phyloP scores from a whole-genome alignment of 2,888 invertebrate genomes.

The Tachina lurida region DNA sequence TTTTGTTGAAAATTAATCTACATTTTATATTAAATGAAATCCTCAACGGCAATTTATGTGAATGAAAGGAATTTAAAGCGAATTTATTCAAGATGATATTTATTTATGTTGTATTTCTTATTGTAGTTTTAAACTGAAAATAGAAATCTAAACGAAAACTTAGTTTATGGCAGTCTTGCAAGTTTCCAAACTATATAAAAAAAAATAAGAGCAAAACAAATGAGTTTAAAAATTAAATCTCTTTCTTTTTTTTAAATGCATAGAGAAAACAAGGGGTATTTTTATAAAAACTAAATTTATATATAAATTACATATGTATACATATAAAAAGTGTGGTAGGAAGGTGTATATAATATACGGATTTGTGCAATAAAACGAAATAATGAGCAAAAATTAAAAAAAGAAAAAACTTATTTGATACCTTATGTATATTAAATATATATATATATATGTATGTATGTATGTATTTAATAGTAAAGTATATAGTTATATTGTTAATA shows the following conservation, averaged over 20 bases:
- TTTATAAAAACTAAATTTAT: slow-evolving; percentile 40
- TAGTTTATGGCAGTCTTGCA: slow-evolving; percentile 71
- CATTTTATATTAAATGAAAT: slow-evolving; percentile 24
- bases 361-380: slow-evolving; percentile 41
- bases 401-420: slow-evolving; percentile 35
- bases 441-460: not conserved
- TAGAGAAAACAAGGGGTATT: slow-evolving; percentile 23
- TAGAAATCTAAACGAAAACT: slow-evolving; percentile 61
- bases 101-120: slow-evolving; percentile 22
- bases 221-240: slow-evolving; percentile 9
- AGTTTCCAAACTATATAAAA: slow-evolving; percentile 63
- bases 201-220: slow-evolving; percentile 27
- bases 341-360: slow-evolving; percentile 61
- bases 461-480: slow-evolving; percentile 29
- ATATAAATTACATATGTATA: not conserved
- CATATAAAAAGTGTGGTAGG: slow-evolving; percentile 47
- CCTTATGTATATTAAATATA: slow-evolving; percentile 35
- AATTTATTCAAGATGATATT: slow-evolving; percentile 8
- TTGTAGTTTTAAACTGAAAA: slow-evolving; percentile 35
- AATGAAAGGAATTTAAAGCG: not conserved
- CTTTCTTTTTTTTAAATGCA: slow-evolving; percentile 43
- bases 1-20: slow-evolving; percentile 31
- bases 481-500: slow-evolving; percentile 14
- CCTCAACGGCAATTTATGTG: slow-evolving; percentile 24
- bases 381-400: slow-evolving; percentile 26